These are phyloP conservation scores for Gasterosteus nipponicus DNA, from an alignment of 2,113 vertebrate species.

Conservation along the genomic window DNA sequence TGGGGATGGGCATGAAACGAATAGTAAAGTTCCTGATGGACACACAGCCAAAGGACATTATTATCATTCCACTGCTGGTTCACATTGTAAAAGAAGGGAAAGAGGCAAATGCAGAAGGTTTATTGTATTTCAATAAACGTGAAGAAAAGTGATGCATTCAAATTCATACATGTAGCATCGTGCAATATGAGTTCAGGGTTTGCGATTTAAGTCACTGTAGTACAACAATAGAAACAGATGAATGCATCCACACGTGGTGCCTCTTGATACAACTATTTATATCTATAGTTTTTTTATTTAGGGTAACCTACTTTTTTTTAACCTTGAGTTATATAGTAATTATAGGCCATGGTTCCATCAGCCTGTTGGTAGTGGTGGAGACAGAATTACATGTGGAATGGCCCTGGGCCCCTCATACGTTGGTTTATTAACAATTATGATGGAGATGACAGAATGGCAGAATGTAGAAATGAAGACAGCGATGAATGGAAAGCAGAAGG, in stretches of 20 bases:
- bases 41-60: slow-evolving; percentile 18
- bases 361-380: neutral
- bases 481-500: neutral
- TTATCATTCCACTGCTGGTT: slow-evolving; percentile 9
- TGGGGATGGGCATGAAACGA: slow-evolving; percentile 97
- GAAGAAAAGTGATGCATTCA: neutral
- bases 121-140: neutral
- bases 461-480: neutral
- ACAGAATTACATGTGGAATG: neutral
- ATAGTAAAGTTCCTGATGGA: slow-evolving; percentile 91
- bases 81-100: neutral
- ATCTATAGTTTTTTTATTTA: neutral
- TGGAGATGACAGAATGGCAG: neutral
- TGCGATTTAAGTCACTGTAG: neutral
- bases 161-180: neutral
- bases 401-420: slow-evolving; percentile 9
- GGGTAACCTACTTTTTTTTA: neutral
- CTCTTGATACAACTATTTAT: neutral
- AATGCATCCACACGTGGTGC: neutral
- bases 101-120: neutral
- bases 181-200: neutral
- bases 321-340: neutral
- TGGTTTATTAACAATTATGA: slow-evolving; percentile 13
- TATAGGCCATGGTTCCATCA: neutral
- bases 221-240: neutral